phyloP scores from a whole-genome alignment of 2,113 vertebrate species.

The Picathartes gymnocephalus region DNA sequence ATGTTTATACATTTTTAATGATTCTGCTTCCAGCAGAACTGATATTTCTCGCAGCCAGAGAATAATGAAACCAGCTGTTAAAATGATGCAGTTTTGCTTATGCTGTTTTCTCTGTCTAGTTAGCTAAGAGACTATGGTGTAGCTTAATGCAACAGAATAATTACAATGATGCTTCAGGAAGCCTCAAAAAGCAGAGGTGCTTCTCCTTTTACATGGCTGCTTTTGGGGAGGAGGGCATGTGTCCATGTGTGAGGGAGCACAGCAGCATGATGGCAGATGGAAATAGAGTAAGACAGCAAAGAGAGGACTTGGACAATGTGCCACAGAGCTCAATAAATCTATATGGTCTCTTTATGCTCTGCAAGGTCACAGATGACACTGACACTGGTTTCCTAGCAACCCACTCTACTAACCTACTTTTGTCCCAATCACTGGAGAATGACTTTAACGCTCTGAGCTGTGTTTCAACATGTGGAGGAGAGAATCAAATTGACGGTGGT shows the following conservation, averaged over 20 bases:
- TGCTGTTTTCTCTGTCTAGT: constrained; percentile 54
- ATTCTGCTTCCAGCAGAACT: constrained; percentile 62
- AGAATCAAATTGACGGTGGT: constrained; percentile 61
- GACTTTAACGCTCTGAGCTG: constrained; percentile 74
- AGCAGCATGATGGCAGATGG: constrained; percentile 46
- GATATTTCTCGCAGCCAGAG: constrained; percentile 53
- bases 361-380: constrained; percentile 80
- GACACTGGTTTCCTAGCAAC: constrained; percentile 83
- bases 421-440: constrained; percentile 77
- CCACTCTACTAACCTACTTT: constrained; percentile 81
- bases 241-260: not conserved
- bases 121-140: constrained; percentile 45
- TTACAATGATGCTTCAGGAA: constrained; percentile 50
- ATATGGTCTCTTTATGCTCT: constrained; percentile 74
- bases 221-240: not conserved
- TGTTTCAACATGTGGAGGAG: constrained; percentile 70
- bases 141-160: constrained; percentile 42
- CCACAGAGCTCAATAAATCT: constrained; percentile 79
- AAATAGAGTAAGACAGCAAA: constrained; percentile 71
- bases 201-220: not conserved
- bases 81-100: constrained; percentile 65
- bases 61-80: constrained; percentile 58
- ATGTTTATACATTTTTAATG: constrained; percentile 77
- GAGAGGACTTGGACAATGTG: constrained; percentile 69
- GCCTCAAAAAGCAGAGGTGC: constrained; percentile 27